Conservation (phyloP, 2,888 invertebrate genomes). For the Spilosoma lubricipeda region DNA sequence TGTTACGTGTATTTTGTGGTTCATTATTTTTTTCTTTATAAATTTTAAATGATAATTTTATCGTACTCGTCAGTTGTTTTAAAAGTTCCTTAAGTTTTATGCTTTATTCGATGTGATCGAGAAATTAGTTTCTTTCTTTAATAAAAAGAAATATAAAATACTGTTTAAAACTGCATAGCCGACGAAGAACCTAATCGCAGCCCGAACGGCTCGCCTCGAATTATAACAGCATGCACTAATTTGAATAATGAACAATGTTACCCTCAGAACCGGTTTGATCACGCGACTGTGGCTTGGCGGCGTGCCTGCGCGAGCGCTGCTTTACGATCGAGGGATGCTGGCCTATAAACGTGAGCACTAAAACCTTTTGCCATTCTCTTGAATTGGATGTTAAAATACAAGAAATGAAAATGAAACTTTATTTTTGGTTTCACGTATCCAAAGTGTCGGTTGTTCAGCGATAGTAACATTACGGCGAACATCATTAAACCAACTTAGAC, state of each 20-base stretch:
- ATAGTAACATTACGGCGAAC: slow-evolving; percentile 27
- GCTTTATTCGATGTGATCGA: background rate
- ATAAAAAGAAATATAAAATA: slow-evolving; percentile 32
- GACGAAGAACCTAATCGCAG: slow-evolving; percentile 60
- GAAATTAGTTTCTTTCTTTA: slow-evolving; percentile 21
- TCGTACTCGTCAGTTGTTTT: background rate
- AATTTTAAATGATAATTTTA: background rate
- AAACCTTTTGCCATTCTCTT: slow-evolving; percentile 61
- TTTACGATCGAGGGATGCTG: slow-evolving; percentile 71
- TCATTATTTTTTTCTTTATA: background rate
- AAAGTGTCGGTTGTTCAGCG: slow-evolving; percentile 27
- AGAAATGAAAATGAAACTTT: slow-evolving; percentile 43
- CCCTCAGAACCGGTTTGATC: slow-evolving; percentile 76
- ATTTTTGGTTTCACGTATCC: slow-evolving; percentile 46
- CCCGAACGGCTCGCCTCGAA: slow-evolving; percentile 71
- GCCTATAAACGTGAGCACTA: slow-evolving; percentile 67
- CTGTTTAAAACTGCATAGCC: slow-evolving; percentile 41
- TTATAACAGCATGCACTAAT: slow-evolving; percentile 82
- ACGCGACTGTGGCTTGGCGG: slow-evolving; percentile 61
- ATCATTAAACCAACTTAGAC: slow-evolving; percentile 61
- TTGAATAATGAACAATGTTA: slow-evolving; percentile 84
- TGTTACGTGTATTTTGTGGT: too few relatives aligned
- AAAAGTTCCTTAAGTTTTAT: background rate
- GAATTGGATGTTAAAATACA: slow-evolving; percentile 52
- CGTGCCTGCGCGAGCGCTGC: slow-evolving; percentile 58